Percentiles rank a stretch among this genome's conserved stretches.
Conservation (phyloP, 1,140 invertebrate genomes). For the Leptestheria dahalacensis region DNA sequence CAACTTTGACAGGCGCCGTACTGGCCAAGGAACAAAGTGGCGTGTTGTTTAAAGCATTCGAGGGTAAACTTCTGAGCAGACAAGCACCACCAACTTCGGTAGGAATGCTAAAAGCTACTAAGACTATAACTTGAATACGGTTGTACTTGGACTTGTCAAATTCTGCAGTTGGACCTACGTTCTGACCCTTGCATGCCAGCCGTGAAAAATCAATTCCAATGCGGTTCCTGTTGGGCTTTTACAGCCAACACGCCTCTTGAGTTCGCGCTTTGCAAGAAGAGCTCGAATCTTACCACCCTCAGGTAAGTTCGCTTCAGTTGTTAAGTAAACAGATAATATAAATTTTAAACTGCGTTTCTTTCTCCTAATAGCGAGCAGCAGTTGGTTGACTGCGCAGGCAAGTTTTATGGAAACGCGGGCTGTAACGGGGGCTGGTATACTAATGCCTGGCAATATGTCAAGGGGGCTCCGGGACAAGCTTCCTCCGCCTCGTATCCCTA, state of each 20-base stretch:
- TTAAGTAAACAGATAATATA: neutral
- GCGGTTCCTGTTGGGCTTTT: neutral
- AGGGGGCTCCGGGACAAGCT: constrained; percentile 20
- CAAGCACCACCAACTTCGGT: no score
- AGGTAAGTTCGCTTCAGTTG: neutral
- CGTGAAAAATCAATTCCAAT: neutral
- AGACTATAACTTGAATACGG: no score
- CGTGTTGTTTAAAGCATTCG: no score
- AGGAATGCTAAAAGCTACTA: no score
- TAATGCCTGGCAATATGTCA: constrained; percentile 17
- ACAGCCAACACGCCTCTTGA: neutral
- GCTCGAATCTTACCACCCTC: neutral
- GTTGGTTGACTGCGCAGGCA: constrained; percentile 45
- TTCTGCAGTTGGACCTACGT: neutral
- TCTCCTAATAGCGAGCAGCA: constrained; percentile 38
- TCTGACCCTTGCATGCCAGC: neutral
- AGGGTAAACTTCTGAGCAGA: no score
- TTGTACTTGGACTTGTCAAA: no score
- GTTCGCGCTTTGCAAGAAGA: neutral
- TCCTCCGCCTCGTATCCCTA: constrained; percentile 15
- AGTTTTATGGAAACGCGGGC: constrained; percentile 37
- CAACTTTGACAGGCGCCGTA: no score
- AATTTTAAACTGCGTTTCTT: no score
- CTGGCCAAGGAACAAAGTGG: no score
- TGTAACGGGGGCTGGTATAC: constrained; percentile 45